Base-by-base conservation (phyloP, 2,888 invertebrate genomes). In the Sepiola atlantica region DNA sequence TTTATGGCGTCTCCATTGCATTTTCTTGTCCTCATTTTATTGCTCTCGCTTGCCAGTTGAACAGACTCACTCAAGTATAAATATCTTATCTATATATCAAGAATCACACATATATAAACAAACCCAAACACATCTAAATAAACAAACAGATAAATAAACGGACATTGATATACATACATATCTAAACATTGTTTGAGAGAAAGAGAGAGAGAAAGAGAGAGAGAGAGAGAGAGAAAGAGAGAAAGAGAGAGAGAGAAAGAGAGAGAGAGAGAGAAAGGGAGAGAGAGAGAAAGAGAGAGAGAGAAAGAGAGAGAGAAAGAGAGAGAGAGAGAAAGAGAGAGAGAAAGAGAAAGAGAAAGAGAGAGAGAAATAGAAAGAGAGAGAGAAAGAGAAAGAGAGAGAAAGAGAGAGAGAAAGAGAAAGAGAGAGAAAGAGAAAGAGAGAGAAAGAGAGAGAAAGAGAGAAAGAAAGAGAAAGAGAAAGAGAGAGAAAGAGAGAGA, bases 301-400 rank as follows among this genome's bases (percentile, higher is more conserved):
- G n/a, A 91, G 35, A 94, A 24, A 45, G 94, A 32, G 45, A 94
- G 91, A 92, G 91, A 92, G 90, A 91, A 45, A 35, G 10, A 92
- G 91, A 45, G 32, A 55, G 35, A 94, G 18, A 35, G 92, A 91
- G 35, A n/a, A 35, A n/a, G 35, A 91, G 45, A n/a, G 32, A 28
- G 45, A 24, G 28, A 94, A 35, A 45, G 28, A 54, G 28, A 54
- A 35, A 92, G 45, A 91, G 45, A 91, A 35, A 94, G 93, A 45
- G 55, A n/a, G 94, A 93, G 93, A 94, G 57, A 55, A 55, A 28
- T 55, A 18, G 77, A 93, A 32, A 93, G 93, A 55, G 35, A 93
- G 61, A 55, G 61, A n/a, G n/a, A 24, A 24, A 57, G 61, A 93
- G n/a, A 93, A 93, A 35, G 92, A 28, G 91, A 92, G 24, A 92